phyloP scores from a whole-genome alignment of 2,113 vertebrate genomes.

The Prietella phreatophila region DNA sequence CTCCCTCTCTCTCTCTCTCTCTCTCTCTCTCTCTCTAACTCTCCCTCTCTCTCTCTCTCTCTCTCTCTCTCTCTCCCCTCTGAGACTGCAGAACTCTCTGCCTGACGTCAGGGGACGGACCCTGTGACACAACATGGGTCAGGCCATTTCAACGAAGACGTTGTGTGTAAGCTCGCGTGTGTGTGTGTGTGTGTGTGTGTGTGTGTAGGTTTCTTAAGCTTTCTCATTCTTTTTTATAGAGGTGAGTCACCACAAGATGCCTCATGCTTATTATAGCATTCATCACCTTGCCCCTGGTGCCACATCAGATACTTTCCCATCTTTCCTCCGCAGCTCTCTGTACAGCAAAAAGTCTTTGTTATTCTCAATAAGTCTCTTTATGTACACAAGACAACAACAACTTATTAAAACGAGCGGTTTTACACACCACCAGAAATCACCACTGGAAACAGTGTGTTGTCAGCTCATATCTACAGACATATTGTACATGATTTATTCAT shows the following conservation, averaged over 20 bases:
- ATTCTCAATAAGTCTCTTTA: background rate
- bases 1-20: conserved; percentile 49
- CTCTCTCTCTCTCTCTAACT: conserved; percentile 38
- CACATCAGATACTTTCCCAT: background rate
- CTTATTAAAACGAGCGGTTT: background rate
- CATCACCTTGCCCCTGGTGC: background rate
- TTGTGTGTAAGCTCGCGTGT: background rate
- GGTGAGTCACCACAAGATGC: conserved; percentile 7
- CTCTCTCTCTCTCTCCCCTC: conserved; percentile 46
- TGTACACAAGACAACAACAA: background rate
- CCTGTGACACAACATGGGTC: conserved; percentile 46
- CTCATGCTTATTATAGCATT: conserved; percentile 19
- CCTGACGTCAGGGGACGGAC: conserved; percentile 51
- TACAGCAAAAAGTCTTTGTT: background rate
- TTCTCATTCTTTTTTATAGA: conserved; percentile 1
- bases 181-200: background rate
- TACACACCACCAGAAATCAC: background rate
- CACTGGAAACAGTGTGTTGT: background rate
- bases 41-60: background rate
- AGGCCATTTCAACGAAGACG: conserved; percentile 10
- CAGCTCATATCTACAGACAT: background rate
- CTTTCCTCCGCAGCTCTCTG: background rate
- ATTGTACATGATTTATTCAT: background rate
- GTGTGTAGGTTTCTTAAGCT: background rate
- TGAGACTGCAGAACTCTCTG: conserved; percentile 34